Evolutionary conservation across 2,113 vertebrate genomes (phyloP), one percentile per base, ranked within the genome.

Genomic region (Catharus bicknelli): DNA sequence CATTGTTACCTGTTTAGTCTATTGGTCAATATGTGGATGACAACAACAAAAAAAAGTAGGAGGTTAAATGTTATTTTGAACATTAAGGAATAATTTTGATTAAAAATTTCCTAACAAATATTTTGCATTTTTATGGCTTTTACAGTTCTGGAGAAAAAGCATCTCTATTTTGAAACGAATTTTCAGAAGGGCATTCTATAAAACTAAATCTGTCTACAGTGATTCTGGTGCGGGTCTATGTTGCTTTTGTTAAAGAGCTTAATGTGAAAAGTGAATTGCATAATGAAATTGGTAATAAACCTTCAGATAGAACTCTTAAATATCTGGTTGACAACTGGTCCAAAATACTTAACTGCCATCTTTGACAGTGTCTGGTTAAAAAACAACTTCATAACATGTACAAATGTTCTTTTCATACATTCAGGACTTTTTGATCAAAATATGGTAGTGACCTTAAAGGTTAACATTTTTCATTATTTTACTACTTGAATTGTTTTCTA

Each of bases 71-170:
- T 88, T 94, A 85, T 92, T 96, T 95, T 97, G 93, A 92, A 94
- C 92, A 90, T 90, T 68, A 86, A 96, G 95, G 94, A 89, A 64
- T 96, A 87, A 82, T 96, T 96, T 95, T 93, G 97, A 96, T 92
- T 93, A 95, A 82, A 79, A 88, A 90, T 96, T 97, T 96, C 95
- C 95, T 96, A 94, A 95, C 73, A 97, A 88, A 96, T 95, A 94
- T 97, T 98, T 97, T 97, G 96, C 96, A 94, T 96, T 97, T 97
- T 95, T 97, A 94, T 95, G 95, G 94, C 96, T 97, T 98, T 97
- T 96, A 93, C 95, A 96, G 96, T 96, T 97, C 79, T 83, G 93
- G 96, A 94, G 91, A 96, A 95, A 95, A 93, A 97, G 96, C 93
- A 55, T 96, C 96, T 98, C 96, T 97, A 95, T 97, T 98, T 97